Evolutionary conservation across 2,888 invertebrate genomes (phyloP).

Genomic region (Drosophila kokeensis): DNA sequence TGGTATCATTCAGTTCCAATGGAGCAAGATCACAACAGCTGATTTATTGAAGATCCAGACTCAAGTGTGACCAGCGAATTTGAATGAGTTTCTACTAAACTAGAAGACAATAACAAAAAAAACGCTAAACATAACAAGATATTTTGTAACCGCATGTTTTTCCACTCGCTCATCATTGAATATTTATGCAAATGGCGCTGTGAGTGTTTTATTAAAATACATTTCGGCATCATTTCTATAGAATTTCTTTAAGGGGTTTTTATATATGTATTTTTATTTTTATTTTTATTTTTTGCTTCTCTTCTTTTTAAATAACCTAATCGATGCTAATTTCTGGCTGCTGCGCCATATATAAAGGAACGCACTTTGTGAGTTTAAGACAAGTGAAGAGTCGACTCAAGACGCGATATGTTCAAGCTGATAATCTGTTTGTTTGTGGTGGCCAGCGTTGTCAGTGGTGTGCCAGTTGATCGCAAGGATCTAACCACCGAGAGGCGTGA

Average conservation of each 20-base stretch:
- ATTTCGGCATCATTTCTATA: constrained; percentile 65
- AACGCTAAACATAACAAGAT: constrained; percentile 2
- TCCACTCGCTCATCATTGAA: constrained; percentile 43
- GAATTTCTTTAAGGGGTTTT: constrained; percentile 65
- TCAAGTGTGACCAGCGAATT: constrained; percentile 8
- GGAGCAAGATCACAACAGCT: constrained; percentile 1
- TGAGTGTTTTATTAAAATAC: constrained; percentile 68
- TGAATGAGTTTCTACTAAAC: background rate
- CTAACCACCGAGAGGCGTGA: constrained; percentile 65
- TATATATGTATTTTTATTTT: constrained; percentile 18
- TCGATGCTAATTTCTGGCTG: constrained; percentile 72
- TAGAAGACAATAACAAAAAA: background rate
- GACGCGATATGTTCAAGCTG: constrained; percentile 71
- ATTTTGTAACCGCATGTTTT: constrained; percentile 18
- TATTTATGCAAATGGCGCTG: constrained; percentile 71
- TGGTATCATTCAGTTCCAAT: constrained; percentile 25
- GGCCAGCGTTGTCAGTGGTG: constrained; percentile 62
- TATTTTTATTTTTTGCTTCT: constrained; percentile 23
- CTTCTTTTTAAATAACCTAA: constrained; percentile 61
- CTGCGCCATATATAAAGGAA: constrained; percentile 77
- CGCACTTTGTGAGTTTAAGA: constrained; percentile 35
- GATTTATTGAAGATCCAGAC: background rate
- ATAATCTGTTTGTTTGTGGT: constrained; percentile 71
- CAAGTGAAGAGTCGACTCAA: constrained; percentile 53
- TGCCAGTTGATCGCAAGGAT: constrained; percentile 59